Base-by-base conservation (phyloP, 2,888 invertebrate genomes). In the Heliconius erato region DNA sequence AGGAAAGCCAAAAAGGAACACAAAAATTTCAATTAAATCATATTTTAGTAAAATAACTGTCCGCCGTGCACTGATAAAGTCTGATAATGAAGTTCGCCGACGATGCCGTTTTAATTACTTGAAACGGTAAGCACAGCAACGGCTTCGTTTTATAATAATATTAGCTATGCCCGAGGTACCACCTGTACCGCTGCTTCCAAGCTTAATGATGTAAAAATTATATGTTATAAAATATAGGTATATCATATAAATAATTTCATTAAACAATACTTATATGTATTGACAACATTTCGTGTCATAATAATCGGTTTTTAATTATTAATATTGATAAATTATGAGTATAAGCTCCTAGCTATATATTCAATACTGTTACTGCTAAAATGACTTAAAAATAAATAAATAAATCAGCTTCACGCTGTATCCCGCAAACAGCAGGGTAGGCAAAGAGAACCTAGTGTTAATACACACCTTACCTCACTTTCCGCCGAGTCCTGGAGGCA, bases 21-120 rank as follows among this genome's bases (percentile, higher is more conserved):
- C 16, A 40, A 79, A 82, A 74, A 72, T 71, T 74, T 77, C 71
- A 28, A 63, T 71, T 79, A 74, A 74, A 68, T 82, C 87, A 89
- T 89, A 67, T 91, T 91, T 92, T 89, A 91, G 89, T 89, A 88
- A 91, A 90, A 88, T 92, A 93, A 93, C 93, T 91, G 92, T 92
- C 89, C 90, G 91, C 91, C 88, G 91, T 93, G 93, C 93, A 92
- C 94, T 94, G 93, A 93, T 94, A 92, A 92, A 92, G 91, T 90
- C 90, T 89, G 90, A 89, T 93, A 93, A 94, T 91, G 92, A 93
- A 92, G 90, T 93, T 92, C 89, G 91, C 89, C 91, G 86, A 91
- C 89, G 89, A 91, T 92, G 91, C 93, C 91, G 92, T 93, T 94
- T 94, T 94, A 94, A 94, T 94, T 93, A 91, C 89, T 87, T 81